phyloP scores from a whole-genome alignment of 2,888 invertebrate species.

The Brachylomia viminalis region DNA sequence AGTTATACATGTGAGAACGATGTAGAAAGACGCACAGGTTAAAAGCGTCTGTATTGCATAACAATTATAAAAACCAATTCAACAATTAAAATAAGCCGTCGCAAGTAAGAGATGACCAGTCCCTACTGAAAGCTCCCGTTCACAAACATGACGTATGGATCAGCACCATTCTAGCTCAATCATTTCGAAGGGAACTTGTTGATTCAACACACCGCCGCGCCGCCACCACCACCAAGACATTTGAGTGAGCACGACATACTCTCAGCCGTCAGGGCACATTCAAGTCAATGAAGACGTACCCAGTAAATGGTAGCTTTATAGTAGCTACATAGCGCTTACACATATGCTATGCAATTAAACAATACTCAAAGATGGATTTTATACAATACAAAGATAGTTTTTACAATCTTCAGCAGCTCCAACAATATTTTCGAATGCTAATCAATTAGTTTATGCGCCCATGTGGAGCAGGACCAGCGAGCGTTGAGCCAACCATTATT shows the following conservation, averaged over 20 bases:
- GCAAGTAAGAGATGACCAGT: background rate
- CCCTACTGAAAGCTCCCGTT: background rate
- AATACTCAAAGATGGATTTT: background rate
- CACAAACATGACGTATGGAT: background rate
- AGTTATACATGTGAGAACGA: background rate
- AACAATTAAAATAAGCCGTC: background rate
- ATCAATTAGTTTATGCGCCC: background rate
- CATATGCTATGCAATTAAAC: background rate
- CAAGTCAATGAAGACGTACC: background rate
- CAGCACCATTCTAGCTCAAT: background rate
- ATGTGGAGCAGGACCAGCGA: background rate
- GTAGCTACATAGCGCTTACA: background rate
- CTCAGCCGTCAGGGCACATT: background rate
- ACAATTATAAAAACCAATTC: too few species aligned
- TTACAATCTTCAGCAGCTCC: background rate
- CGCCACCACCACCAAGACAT: background rate
- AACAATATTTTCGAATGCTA: background rate
- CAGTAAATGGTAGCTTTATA: background rate
- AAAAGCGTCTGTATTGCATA: background rate
- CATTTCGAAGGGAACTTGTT: background rate
- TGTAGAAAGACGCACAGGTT: background rate
- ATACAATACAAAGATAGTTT: background rate
- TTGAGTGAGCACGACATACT: background rate
- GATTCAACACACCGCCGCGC: too few species aligned
- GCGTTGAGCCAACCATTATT: background rate